A percentile compares a stretch with the other conserved stretches of the same genome.
These are phyloP conservation scores for Oscheius sp. DNA, from an alignment of 1,140 invertebrate species.

Conservation along the genomic window DNA sequence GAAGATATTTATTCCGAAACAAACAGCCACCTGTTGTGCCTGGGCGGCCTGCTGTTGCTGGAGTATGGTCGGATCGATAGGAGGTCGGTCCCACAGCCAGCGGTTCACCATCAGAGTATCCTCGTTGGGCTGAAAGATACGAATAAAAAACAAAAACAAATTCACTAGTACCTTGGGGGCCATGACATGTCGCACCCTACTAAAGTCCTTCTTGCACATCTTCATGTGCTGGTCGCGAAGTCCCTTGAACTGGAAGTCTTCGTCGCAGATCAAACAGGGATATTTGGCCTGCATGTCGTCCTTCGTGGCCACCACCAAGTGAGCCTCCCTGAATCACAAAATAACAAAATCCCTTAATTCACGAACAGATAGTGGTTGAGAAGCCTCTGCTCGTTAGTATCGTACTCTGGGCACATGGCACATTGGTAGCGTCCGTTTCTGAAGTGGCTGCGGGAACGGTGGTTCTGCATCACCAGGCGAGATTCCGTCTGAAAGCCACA, in stretches of 20 bases:
- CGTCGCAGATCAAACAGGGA: constrained; percentile 55
- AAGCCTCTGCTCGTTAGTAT: constrained; percentile 58
- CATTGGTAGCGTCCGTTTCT: constrained; percentile 50
- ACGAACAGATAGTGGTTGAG: constrained; percentile 55
- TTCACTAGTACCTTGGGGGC: constrained; percentile 17
- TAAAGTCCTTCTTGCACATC: constrained; percentile 36
- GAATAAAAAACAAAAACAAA: not conserved
- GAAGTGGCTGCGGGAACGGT: constrained; percentile 49
- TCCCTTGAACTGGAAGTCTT: constrained; percentile 43
- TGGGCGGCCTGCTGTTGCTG: constrained; percentile 38
- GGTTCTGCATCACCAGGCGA: constrained; percentile 40
- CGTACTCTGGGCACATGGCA: constrained; percentile 53
- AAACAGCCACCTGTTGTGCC: not conserved
- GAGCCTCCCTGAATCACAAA: constrained; percentile 48
- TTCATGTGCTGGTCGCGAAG: constrained; percentile 42
- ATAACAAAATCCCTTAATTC: constrained; percentile 19
- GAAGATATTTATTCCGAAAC: not conserved
- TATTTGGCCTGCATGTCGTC: constrained; percentile 48
- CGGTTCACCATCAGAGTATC: constrained; percentile 30
- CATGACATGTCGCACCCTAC: constrained; percentile 34
- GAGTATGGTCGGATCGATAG: constrained; percentile 36
- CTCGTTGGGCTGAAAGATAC: constrained; percentile 18
- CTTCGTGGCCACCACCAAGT: constrained; percentile 43
- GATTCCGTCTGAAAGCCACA: constrained; percentile 56
- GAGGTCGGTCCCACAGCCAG: constrained; percentile 43